Percentiles rank a stretch among this genome's conserved stretches.
phyloP scores from a whole-genome alignment of 2,113 vertebrate genomes.

The Neopipo cinnamomea region DNA sequence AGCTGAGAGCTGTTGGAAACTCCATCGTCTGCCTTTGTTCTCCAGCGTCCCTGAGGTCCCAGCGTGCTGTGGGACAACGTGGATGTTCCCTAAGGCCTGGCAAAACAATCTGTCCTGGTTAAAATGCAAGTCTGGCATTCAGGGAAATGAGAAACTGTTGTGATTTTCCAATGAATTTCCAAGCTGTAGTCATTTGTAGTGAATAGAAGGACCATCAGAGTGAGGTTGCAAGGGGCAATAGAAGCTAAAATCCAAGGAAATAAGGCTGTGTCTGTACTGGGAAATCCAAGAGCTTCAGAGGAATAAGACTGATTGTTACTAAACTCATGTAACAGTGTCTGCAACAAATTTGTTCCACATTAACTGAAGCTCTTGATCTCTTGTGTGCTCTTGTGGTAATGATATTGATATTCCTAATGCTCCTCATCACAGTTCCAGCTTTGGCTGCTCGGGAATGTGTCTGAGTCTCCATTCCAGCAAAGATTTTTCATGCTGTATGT shows the following conservation, averaged over 20 bases:
- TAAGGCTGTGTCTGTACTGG: neutral
- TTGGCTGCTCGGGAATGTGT: neutral
- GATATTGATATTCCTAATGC: neutral
- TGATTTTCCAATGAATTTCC: neutral
- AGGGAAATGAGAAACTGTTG: neutral
- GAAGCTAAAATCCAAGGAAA: neutral
- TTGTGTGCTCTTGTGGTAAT: neutral
- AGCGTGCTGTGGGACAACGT: neutral
- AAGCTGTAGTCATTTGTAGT: neutral
- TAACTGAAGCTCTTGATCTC: neutral
- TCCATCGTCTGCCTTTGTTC: neutral
- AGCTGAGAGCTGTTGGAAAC: neutral
- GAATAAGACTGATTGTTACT: neutral
- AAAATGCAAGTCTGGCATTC: neutral
- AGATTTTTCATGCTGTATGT: neutral
- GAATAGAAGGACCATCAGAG: neutral
- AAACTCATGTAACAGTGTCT: neutral
- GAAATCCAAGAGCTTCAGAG: neutral
- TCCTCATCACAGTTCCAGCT: neutral
- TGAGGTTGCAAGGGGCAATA: neutral
- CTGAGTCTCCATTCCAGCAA: neutral
- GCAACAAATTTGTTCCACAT: neutral
- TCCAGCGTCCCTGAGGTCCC: neutral
- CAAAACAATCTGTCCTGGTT: neutral
- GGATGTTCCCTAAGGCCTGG: neutral